Evolutionary conservation across 1,140 invertebrate genomes (phyloP).

Genomic region (Dinoponera quadriceps): DNA sequence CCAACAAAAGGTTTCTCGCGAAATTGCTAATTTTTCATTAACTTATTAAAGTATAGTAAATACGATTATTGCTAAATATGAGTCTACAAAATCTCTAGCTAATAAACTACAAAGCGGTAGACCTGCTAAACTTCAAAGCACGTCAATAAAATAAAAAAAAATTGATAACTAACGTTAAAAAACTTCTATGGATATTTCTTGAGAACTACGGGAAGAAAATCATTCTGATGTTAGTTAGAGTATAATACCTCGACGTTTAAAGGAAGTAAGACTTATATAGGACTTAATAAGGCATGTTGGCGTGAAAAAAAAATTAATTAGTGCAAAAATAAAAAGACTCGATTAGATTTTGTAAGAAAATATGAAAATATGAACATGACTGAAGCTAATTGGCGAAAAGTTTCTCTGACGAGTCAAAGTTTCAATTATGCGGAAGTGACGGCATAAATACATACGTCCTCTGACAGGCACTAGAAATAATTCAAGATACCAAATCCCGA

Average conservation of each 20-base stretch:
- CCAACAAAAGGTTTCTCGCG: neutral
- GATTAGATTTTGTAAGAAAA: neutral
- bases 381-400: neutral
- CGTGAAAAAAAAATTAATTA: neutral
- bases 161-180: too few species aligned
- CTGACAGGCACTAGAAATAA: neutral
- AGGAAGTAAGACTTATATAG: too few species aligned
- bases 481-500: neutral
- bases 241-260: neutral
- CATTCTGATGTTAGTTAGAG: neutral
- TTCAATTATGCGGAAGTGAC: neutral
- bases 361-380: neutral
- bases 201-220: too few species aligned
- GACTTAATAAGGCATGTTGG: neutral
- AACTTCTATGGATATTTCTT: too few species aligned
- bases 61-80: constrained; percentile 6
- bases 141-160: too few species aligned
- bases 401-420: neutral
- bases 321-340: neutral
- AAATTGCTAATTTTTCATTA: neutral
- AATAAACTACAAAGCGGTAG: neutral
- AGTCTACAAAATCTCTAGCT: neutral
- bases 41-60: neutral
- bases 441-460: neutral
- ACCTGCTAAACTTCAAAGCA: too few species aligned